A percentile compares a stretch with the other conserved stretches of the same genome.
Evolutionary conservation across 2,113 vertebrate species (phyloP).

Genomic region (Atrichornis clamosus): DNA sequence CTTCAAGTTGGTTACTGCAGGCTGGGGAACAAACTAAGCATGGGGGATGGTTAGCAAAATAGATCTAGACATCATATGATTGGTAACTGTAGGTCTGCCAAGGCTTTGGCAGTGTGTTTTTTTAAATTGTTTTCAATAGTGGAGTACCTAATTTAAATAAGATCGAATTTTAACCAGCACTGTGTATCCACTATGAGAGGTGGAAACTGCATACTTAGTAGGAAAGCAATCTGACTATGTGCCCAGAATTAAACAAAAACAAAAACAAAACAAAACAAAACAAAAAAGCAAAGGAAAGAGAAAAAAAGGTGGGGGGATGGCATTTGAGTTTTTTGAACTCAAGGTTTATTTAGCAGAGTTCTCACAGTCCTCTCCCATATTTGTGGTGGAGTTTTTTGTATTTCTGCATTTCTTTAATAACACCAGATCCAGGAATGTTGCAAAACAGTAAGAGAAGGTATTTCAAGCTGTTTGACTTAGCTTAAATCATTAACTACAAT

Average conservation of each 20-base stretch:
- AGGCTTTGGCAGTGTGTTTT: background rate
- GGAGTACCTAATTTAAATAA: background rate
- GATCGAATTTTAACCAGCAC: background rate
- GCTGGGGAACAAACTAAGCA: background rate
- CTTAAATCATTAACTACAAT: background rate
- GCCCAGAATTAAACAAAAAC: background rate
- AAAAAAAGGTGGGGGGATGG: rapidly evolving
- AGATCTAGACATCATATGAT: background rate
- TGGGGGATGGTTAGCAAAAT: background rate
- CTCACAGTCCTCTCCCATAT: background rate
- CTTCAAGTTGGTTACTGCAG: background rate
- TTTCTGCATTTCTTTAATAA: background rate
- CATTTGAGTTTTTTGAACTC: background rate
- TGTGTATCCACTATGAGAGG: background rate
- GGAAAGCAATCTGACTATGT: background rate
- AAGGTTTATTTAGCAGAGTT: background rate
- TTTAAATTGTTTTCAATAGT: background rate
- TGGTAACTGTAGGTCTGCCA: background rate
- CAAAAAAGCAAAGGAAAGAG: too few species aligned
- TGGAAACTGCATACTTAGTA: background rate
- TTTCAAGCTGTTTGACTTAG: background rate
- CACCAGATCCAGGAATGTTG: background rate
- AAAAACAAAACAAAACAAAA: too few species aligned
- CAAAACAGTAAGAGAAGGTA: background rate
- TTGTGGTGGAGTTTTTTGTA: background rate